Evolutionary conservation across 2,888 invertebrate species (phyloP), one percentile per base, ranked within the genome.

Genomic region (Lasioglossum malachurum): DNA sequence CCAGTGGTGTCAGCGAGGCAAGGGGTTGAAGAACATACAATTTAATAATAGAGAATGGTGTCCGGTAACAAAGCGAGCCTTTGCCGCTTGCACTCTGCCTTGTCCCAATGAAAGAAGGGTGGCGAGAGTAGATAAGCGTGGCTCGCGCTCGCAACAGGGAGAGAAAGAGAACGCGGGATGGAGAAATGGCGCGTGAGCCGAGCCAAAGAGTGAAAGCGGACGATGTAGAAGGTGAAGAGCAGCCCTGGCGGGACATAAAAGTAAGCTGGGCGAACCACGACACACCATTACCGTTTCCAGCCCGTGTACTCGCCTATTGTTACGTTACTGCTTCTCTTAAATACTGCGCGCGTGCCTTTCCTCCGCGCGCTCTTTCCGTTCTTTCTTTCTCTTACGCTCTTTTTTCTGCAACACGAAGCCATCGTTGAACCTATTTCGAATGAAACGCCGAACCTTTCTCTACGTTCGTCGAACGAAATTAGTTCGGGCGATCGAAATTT

Each of bases 211-310:
- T 35, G 82, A 76, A 75, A 67, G 80, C 79, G 77, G 72, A 71
- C 73, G 64, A 74, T 38, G 60, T 78, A 83, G 85, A 78, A 78
- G 87, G 88, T 88, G 87, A 89, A 88, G 89, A 71, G 69, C 89
- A 89, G 90, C 87, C 89, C 88, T 87, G 89, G 87, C 82, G 90
- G 88, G 90, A 93, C 91, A 92, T 93, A 93, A 94, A 94, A 93
- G 92, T 93, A 93, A 94, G 92, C 93, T 90, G 89, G 91, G 91
- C 90, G 91, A 93, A 91, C 91, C 93, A 91, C 93, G 92, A 93
- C 94, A 93, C 90, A 92, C 92, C 91, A 92, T 94, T 93, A 93
- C 92, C 91, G 91, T 92, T 94, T 92, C 89, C 90, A 89, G 86
- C 88, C 78, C 87, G 86, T 84, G 87, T 84, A 82, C 88, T 90